phyloP scores from a whole-genome alignment of 1,140 invertebrate species.

The Glomeris maerens region DNA sequence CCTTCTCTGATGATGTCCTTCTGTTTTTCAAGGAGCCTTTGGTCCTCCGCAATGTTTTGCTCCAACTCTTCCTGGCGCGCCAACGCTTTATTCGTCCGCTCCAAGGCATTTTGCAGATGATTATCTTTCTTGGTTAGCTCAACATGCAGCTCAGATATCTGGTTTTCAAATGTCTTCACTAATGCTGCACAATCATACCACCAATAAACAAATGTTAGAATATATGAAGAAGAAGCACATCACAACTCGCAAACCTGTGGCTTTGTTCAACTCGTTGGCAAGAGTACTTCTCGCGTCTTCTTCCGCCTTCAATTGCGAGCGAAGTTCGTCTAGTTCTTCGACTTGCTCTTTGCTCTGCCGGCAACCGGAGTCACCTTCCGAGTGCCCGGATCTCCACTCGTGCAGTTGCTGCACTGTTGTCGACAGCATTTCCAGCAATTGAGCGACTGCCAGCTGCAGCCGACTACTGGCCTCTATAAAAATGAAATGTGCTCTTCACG shows the following conservation, averaged over 20 bases:
- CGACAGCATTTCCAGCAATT: conserved; percentile 27
- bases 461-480: conserved; percentile 24
- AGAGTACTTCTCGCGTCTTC: conserved; percentile 26
- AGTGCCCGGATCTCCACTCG: conserved; percentile 25
- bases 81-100: conserved; percentile 23
- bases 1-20: conserved; percentile 6
- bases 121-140: conserved; percentile 24
- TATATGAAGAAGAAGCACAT: too few species aligned
- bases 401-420: conserved; percentile 25
- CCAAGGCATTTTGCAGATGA: conserved; percentile 22
- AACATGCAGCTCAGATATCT: conserved; percentile 21
- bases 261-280: conserved; percentile 28
- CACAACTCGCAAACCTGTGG: conserved; percentile 21
- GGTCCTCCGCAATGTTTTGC: conserved; percentile 19
- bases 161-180: conserved; percentile 24
- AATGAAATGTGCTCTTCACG: too few species aligned
- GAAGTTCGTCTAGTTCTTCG: conserved; percentile 22
- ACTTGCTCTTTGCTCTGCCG: conserved; percentile 9
- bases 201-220: too few species aligned
- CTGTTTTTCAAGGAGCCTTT: neutral
- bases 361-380: conserved; percentile 16
- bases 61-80: conserved; percentile 23
- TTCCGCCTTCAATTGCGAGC: conserved; percentile 21
- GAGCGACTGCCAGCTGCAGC: conserved; percentile 23
- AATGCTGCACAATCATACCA: conserved; percentile 21